Conservation (phyloP, 2,797 vertebrate genomes). For the Xerus rutilus region DNA sequence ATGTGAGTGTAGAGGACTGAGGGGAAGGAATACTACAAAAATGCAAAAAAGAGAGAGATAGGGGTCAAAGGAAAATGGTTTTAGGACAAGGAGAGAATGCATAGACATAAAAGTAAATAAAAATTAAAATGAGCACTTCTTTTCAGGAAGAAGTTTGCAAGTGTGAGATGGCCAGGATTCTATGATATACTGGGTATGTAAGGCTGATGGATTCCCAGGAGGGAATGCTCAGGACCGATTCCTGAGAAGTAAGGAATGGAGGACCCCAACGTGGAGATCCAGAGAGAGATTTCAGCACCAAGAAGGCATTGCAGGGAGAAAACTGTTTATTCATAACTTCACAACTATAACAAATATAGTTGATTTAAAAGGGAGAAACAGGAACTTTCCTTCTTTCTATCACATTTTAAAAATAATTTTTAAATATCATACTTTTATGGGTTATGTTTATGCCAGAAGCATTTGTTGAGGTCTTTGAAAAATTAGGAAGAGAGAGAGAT, state of each 20-base stretch:
- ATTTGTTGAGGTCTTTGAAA: background rate
- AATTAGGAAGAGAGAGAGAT: background rate
- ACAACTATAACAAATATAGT: background rate
- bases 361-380: background rate
- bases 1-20: background rate
- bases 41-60: background rate
- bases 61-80: background rate
- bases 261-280: background rate
- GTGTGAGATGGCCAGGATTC: background rate
- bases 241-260: background rate
- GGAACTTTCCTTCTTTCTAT: background rate
- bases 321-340: background rate
- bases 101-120: background rate
- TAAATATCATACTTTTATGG: background rate
- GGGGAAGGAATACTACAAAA: background rate
- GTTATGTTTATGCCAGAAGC: background rate
- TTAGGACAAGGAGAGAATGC: background rate
- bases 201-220: background rate
- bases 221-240: background rate
- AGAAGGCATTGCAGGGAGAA: background rate
- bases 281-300: background rate
- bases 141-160: constrained; percentile 15
- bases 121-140: background rate
- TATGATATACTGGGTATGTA: background rate
- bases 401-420: background rate